Base-by-base conservation (phyloP, 2,797 vertebrate genomes). In the Enteromius afrohamiltoni region DNA sequence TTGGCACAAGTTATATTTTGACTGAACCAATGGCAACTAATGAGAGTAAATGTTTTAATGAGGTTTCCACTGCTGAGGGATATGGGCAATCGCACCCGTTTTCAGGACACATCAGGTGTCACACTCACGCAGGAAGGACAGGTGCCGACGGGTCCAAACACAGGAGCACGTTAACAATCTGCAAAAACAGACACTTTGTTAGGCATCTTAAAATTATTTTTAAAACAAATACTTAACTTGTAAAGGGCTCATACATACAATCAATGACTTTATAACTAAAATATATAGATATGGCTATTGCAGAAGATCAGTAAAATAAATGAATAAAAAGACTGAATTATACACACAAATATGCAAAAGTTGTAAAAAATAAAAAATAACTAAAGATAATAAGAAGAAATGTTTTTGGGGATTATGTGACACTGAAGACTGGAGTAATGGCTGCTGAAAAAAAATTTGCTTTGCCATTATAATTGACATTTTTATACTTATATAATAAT, bases 1-100 rank as follows among this genome's bases (percentile, higher is more conserved):
- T 93, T 95, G 94, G 94, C 94, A 95, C 93, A 92, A 87, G 87
- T 93, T 93, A 90, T 88, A 60, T 86, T 91, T 90, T 91, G 90
- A 91, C 88, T 90, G 90, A 91, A 92, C 92, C 87, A 88, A 89
- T 90, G 89, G 82, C 83, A 86, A 91, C 85, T 86, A 88, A 86
- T 90, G 88, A 87, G 53, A 90, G 88, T 90, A 87, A 67, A 80
- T 82, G 62, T 47, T 78, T 65, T 60, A 55, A 71, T 55, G 55
- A 81, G 82, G 71, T 10, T 16, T 80, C 80, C 65, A 83, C 75
- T 85, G 79, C 78, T 82, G 83, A 80, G 74, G 73, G 68, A 86
- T 81, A 29, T 53, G 21, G 60, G 58, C 60, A 73, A 71, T 76
- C 31, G 55, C 19, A 58, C 74, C 37, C 5, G 49, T 83, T 83